phyloP scores from a whole-genome alignment of 2,888 invertebrate genomes.

The Muschampia plurimacula region DNA sequence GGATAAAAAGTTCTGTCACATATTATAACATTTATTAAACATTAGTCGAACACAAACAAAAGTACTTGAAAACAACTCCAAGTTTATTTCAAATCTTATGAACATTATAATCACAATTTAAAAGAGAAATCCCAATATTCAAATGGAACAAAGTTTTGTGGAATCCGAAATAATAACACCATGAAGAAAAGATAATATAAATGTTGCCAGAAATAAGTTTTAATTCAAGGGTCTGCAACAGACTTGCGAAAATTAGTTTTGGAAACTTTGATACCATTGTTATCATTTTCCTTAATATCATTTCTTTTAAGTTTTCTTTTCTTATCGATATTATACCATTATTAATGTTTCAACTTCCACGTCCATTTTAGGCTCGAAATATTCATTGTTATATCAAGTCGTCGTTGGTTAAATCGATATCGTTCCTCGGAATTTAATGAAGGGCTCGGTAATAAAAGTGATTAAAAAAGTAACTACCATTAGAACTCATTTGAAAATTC shows the following conservation, averaged over 20 bases:
- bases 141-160: background rate
- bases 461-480: slow-evolving; percentile 3
- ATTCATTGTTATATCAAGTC: background rate
- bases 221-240: slow-evolving; percentile 14
- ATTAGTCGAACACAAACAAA: too few species aligned
- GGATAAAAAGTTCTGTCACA: too few species aligned
- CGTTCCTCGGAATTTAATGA: background rate
- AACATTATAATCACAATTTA: background rate
- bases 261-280: slow-evolving; percentile 12
- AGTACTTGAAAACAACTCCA: too few species aligned
- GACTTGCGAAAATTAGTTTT: slow-evolving; percentile 23
- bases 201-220: slow-evolving; percentile 16
- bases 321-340: background rate
- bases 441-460: background rate
- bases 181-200: background rate
- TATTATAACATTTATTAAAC: too few species aligned
- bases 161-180: background rate
- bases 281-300: background rate
- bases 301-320: background rate
- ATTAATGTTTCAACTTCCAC: background rate
- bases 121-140: background rate
- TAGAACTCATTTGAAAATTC: background rate
- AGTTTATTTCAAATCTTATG: background rate
- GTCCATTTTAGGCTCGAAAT: background rate
- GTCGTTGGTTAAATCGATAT: background rate